Base-by-base conservation (phyloP, 2,113 vertebrate species). In the Mus pahari region DNA sequence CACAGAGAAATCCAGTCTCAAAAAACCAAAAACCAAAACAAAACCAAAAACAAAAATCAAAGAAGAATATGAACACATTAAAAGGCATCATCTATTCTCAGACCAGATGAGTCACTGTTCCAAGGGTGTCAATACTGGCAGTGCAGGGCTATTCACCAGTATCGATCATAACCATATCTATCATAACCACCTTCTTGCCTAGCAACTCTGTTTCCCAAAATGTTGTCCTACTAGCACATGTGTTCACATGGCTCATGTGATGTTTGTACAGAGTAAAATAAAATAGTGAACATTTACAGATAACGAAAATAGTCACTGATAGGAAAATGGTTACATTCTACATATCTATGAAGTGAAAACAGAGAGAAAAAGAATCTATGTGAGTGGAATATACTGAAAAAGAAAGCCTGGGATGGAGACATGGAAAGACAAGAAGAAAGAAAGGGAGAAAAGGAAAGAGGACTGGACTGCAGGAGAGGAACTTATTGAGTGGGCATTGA, bases 281-380 rank as follows among this genome's bases (percentile, higher is more conserved):
- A 89, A 81, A 53, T 4, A 73, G 48, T 48, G 89, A 94, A 88
- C 9, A 58, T 73, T 82, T 71, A 36, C 14, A 16, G 86, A 83
- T 13, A 86, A 74, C 14, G 7, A n/a, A 90, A 96, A 73, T 62
- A 36, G 16, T 17, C 24, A 84, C 62, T 83, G 88, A 62, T 39
- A 73, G 10, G 33, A 39, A 92, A 83, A 94, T 74, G 2, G 62
- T 68, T 88, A 90, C 60, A 71, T 70, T 45, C 60, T 31, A 7
- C 10, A 48, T 2, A 55, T 79, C 19, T 39, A 24, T 81, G 62
- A 5, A 81, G 55, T 71, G 33, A 48, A 92, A 89, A 79, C 24
- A 92, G 36, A 92, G 94, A 62, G 42, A 92, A 58, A 39, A 92
- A 95, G 48, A 90, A 64, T 50, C 14, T 24, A 68, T 17, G 75